Evolutionary conservation across 2,888 invertebrate genomes (phyloP).

Genomic region (Phyllotreta striolata): DNA sequence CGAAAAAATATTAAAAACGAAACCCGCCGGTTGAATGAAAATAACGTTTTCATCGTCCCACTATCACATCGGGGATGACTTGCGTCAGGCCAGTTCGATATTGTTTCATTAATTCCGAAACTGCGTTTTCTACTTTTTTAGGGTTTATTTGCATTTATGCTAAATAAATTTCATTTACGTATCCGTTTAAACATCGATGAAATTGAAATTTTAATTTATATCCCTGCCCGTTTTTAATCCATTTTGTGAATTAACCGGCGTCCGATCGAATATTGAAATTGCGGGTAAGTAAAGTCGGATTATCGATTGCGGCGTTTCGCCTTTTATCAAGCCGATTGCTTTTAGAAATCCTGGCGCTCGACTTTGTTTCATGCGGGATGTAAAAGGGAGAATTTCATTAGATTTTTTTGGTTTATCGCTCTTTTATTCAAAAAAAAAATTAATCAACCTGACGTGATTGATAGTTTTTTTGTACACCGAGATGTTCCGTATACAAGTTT

Average conservation of each 20-base stretch:
- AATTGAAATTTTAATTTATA: constrained; percentile 19
- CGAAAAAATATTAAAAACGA: constrained; percentile 3
- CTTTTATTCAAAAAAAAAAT: too few species aligned
- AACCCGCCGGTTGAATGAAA: constrained; percentile 1
- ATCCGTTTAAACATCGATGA: constrained; percentile 11
- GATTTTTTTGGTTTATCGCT: too few species aligned
- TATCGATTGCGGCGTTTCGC: too few species aligned
- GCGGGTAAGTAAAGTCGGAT: too few species aligned
- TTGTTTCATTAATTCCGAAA: constrained; percentile 20
- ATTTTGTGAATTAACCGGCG: constrained; percentile 3
- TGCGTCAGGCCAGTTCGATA: constrained; percentile 8
- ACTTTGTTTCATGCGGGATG: too few species aligned
- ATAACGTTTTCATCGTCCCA: constrained; percentile 9
- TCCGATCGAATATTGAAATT: too few species aligned
- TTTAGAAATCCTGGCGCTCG: too few species aligned
- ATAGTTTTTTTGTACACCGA: too few species aligned
- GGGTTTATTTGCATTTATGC: constrained; percentile 21
- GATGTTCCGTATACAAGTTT: too few species aligned
- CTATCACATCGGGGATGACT: constrained; percentile 25
- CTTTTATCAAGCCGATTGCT: too few species aligned
- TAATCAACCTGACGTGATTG: too few species aligned
- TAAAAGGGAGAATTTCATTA: too few species aligned
- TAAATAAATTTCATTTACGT: constrained; percentile 17
- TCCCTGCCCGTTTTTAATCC: constrained; percentile 10
- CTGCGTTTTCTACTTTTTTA: constrained; percentile 14